Conservation (phyloP, 2,888 invertebrate genomes). For the Tenthredo notha region DNA sequence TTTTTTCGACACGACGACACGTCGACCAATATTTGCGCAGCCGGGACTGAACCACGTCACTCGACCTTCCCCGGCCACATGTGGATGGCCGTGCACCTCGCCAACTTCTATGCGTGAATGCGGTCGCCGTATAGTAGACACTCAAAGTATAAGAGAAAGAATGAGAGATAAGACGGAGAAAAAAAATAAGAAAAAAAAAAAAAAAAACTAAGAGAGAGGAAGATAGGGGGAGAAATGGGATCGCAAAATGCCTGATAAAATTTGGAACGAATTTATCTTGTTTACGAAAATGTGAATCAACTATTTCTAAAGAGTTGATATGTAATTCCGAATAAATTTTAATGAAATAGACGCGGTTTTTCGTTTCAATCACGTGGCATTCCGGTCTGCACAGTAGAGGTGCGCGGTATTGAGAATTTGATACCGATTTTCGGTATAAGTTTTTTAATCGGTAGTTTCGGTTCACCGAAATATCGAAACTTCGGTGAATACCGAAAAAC, state of each 20-base stretch:
- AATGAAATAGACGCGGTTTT: not conserved
- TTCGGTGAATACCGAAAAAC: no score
- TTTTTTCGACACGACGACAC: constrained; percentile 77
- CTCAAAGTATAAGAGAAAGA: constrained; percentile 12
- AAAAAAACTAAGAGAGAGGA: not conserved
- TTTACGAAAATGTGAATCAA: not conserved
- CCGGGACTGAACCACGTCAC: constrained; percentile 76
- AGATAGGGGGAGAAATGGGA: not conserved
- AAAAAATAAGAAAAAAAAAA: not conserved
- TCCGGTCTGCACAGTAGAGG: not conserved
- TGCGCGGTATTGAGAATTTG: no score
- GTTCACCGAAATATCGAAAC: no score
- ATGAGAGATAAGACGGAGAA: not conserved
- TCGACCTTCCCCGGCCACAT: constrained; percentile 77
- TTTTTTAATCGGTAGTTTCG: no score
- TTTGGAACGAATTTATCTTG: not conserved
- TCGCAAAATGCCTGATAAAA: not conserved
- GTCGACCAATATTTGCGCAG: constrained; percentile 79
- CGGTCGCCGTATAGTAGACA: not conserved
- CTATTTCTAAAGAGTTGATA: not conserved
- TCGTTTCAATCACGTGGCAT: not conserved
- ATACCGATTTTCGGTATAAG: no score
- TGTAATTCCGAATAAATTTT: not conserved
- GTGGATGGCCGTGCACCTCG: constrained; percentile 60
- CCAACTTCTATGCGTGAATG: constrained; percentile 20